Conservation (phyloP, 2,888 invertebrate genomes). For the Apamea anceps region DNA sequence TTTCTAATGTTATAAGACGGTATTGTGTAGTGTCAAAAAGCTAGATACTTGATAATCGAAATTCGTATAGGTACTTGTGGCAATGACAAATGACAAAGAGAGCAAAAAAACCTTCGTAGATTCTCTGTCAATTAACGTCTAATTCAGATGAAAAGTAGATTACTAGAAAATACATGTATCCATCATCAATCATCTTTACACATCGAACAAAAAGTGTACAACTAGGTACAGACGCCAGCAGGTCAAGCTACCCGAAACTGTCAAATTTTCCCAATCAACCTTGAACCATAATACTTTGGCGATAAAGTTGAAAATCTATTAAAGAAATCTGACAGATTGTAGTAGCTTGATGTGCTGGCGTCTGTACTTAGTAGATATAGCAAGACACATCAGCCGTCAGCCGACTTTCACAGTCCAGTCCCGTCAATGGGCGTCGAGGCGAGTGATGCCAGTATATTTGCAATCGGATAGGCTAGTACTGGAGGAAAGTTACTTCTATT, state of each 20-base stretch:
- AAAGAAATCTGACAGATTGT: too few relatives aligned
- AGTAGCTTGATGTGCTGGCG: too few relatives aligned
- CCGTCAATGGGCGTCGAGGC: constrained; percentile 34
- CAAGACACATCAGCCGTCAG: constrained; percentile 11
- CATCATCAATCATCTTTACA: constrained; percentile 31
- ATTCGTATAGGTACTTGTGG: background rate
- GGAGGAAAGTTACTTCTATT: constrained; percentile 69
- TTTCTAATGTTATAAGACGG: too few relatives aligned
- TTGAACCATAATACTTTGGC: too few relatives aligned
- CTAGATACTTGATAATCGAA: background rate
- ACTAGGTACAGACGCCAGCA: too few relatives aligned
- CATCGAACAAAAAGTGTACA: constrained; percentile 29
- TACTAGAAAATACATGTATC: constrained; percentile 5
- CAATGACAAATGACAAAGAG: background rate
- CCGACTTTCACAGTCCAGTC: constrained; percentile 57
- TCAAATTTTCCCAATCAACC: too few relatives aligned
- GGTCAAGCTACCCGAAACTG: too few relatives aligned
- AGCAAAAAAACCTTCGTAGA: background rate
- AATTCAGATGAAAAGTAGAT: constrained; percentile 5
- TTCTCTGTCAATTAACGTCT: background rate
- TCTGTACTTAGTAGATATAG: constrained; percentile 3
- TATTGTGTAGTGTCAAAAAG: background rate
- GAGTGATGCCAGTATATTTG: constrained; percentile 56
- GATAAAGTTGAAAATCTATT: too few relatives aligned
- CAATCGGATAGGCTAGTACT: constrained; percentile 58